phyloP scores from a whole-genome alignment of 1,140 invertebrate species.

The Achroia grisella region DNA sequence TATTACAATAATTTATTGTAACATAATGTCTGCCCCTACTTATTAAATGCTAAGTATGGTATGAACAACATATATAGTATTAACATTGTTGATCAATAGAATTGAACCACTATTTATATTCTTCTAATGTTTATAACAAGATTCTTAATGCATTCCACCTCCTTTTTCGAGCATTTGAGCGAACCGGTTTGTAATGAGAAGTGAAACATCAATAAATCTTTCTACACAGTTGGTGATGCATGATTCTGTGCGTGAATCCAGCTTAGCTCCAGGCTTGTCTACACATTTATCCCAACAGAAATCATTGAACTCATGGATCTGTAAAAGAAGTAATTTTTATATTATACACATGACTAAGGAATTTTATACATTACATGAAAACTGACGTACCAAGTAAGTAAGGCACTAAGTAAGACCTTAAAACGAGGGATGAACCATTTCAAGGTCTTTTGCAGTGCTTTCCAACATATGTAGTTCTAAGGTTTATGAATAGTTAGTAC shows the following conservation, averaged over 20 bases:
- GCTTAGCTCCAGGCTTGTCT: slow-evolving; percentile 88
- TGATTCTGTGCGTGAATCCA: slow-evolving; percentile 91
- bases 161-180: slow-evolving; percentile 85
- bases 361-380: too few relatives aligned
- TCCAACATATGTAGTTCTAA: too few relatives aligned
- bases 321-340: slow-evolving; percentile 43
- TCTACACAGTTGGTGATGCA: slow-evolving; percentile 96
- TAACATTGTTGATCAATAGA: too few relatives aligned
- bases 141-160: slow-evolving; percentile 55
- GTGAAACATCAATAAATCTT: slow-evolving; percentile 93
- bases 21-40: too few relatives aligned
- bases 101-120: slow-evolving; percentile 2
- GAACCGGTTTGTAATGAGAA: slow-evolving; percentile 90
- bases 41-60: neutral
- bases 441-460: too few relatives aligned
- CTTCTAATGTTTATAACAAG: neutral
- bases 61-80: neutral
- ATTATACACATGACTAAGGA: too few relatives aligned
- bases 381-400: too few relatives aligned
- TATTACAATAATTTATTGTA: too few relatives aligned
- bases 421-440: too few relatives aligned
- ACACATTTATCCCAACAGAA: slow-evolving; percentile 97
- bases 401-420: too few relatives aligned
- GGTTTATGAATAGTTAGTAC: too few relatives aligned
- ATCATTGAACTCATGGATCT: slow-evolving; percentile 94